Conservation (phyloP, 2,113 vertebrate species). For the Bujurquina vittata region DNA sequence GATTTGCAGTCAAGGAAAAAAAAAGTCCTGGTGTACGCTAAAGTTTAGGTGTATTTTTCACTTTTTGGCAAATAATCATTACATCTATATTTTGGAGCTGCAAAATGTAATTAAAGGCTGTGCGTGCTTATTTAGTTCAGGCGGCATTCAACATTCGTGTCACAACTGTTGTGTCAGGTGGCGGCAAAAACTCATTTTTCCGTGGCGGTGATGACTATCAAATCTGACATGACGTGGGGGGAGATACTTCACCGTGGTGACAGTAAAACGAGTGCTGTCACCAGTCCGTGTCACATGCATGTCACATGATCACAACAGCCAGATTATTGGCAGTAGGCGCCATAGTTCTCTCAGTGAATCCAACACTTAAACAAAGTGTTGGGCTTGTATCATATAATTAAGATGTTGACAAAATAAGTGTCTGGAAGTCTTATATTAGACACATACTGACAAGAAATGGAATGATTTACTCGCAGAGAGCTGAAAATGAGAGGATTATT, state of each 20-base stretch:
- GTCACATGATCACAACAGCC: conserved; percentile 55
- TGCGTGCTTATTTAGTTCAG: neutral
- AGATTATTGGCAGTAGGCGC: conserved; percentile 42
- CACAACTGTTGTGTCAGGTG: conserved; percentile 40
- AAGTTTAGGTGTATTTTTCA: neutral
- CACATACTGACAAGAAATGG: conserved; percentile 49
- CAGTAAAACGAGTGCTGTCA: conserved; percentile 64
- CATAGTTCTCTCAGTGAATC: conserved; percentile 38
- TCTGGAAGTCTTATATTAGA: conserved; percentile 23
- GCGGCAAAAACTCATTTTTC: conserved; percentile 43
- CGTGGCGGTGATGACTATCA: conserved; percentile 53
- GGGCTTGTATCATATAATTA: conserved; percentile 47
- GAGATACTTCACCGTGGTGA: conserved; percentile 33
- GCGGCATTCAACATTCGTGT: conserved; percentile 15
- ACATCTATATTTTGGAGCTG: neutral
- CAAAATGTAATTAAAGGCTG: neutral
- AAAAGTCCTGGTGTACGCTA: fast-evolving
- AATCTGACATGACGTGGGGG: conserved; percentile 41
- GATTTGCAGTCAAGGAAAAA: neutral
- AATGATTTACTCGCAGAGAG: conserved; percentile 36
- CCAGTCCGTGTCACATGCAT: conserved; percentile 32
- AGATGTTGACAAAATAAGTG: conserved; percentile 41
- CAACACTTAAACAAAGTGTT: conserved; percentile 34
- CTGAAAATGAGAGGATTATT: neutral
- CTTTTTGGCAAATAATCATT: neutral